Evolutionary conservation across 35 echinoderm and acorn worm species (phyloP).

Genomic region (Ophioderma brevispina): DNA sequence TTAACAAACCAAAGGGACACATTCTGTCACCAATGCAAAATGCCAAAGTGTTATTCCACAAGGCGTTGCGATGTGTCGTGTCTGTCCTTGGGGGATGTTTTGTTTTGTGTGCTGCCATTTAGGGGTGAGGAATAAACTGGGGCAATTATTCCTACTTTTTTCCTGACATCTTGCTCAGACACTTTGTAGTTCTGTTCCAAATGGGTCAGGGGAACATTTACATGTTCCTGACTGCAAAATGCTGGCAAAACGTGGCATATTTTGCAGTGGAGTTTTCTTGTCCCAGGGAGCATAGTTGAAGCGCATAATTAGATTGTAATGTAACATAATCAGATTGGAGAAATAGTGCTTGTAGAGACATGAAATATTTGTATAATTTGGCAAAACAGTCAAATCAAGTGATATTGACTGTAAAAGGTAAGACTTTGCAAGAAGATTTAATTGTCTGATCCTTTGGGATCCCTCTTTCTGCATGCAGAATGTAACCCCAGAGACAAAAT

Average conservation of each 20-base stretch:
- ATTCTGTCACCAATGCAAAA: neutral
- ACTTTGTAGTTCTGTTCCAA: neutral
- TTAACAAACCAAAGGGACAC: neutral
- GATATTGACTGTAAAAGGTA: too few relatives aligned
- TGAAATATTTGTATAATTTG: too few relatives aligned
- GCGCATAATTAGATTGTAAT: too few relatives aligned
- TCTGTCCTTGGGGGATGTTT: neutral
- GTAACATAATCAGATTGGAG: too few relatives aligned
- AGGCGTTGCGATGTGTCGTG: neutral
- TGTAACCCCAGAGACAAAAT: too few relatives aligned
- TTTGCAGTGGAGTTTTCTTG: neutral
- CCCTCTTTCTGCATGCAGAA: too few relatives aligned
- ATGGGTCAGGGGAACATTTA: neutral
- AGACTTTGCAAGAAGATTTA: too few relatives aligned
- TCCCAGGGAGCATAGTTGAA: too few relatives aligned
- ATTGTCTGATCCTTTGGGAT: too few relatives aligned
- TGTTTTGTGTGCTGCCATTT: neutral
- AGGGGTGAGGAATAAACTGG: neutral
- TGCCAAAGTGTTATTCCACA: neutral
- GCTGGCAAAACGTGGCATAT: neutral
- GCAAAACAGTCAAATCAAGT: too few relatives aligned
- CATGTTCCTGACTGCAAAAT: neutral
- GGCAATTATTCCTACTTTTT: neutral
- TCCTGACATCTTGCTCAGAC: neutral
- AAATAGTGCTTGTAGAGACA: too few relatives aligned